A percentile compares a stretch with the other conserved stretches of the same genome.
Evolutionary conservation across 2,888 invertebrate species (phyloP).

Genomic region (Microchrysa polita): DNA sequence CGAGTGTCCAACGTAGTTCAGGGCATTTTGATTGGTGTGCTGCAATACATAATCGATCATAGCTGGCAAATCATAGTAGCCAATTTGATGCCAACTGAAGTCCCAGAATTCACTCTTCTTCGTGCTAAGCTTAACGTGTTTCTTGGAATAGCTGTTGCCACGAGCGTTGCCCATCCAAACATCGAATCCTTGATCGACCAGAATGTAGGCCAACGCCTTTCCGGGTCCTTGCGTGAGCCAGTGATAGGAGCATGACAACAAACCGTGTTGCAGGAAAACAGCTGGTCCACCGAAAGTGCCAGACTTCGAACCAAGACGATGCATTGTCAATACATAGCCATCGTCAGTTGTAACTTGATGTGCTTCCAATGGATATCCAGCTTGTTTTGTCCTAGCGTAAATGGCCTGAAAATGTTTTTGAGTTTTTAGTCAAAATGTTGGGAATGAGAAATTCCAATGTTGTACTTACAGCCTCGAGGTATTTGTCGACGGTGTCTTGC

Average conservation of each 20-base stretch:
- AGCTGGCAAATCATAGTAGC: slow-evolving; percentile 60
- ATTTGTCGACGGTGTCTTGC: not conserved
- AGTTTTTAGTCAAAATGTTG: no score
- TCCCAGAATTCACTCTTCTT: slow-evolving; percentile 63
- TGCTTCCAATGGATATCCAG: slow-evolving; percentile 69
- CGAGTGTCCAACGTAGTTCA: slow-evolving; percentile 66
- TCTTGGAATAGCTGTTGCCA: slow-evolving; percentile 63
- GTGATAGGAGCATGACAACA: slow-evolving; percentile 71
- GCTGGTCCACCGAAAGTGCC: slow-evolving; percentile 16
- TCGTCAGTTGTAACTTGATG: slow-evolving; percentile 73
- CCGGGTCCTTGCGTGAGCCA: slow-evolving; percentile 77
- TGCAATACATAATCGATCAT: slow-evolving; percentile 63
- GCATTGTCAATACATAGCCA: slow-evolving; percentile 77
- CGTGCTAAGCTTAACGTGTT: slow-evolving; percentile 60
- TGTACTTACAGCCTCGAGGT: slow-evolving; percentile 8
- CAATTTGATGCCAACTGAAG: slow-evolving; percentile 65
- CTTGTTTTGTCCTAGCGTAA: not conserved
- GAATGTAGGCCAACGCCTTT: slow-evolving; percentile 65
- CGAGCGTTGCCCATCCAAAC: slow-evolving; percentile 65
- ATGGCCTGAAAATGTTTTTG: not conserved
- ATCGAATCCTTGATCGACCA: slow-evolving; percentile 63
- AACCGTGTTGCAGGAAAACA: slow-evolving; percentile 69
- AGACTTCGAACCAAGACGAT: slow-evolving; percentile 67
- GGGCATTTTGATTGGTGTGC: slow-evolving; percentile 56
- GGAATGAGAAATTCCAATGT: no score